Conservation (phyloP, 1,140 invertebrate species). For the Protaetia brevitarsis region DNA sequence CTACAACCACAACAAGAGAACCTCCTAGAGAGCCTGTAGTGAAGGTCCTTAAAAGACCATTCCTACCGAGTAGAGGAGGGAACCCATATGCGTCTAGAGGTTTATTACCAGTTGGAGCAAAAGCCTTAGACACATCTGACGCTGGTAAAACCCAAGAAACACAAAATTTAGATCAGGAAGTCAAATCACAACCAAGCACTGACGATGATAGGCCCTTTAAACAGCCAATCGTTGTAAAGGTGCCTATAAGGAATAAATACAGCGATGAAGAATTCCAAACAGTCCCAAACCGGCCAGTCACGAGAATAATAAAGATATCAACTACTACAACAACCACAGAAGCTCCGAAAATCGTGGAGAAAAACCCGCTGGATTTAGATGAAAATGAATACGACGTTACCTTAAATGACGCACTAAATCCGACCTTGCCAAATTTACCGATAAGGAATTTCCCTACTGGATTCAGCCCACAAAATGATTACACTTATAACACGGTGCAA, state of each 20-base stretch:
- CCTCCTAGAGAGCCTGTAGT: conserved; percentile 45
- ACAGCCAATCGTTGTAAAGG: conserved; percentile 34
- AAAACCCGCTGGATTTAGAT: conserved; percentile 45
- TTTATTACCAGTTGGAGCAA: conserved; percentile 63
- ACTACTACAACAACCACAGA: conserved; percentile 40
- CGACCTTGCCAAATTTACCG: conserved; percentile 56
- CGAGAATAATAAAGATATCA: not conserved
- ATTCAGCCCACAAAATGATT: conserved; percentile 40
- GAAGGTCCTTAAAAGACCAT: conserved; percentile 69
- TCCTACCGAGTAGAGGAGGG: conserved; percentile 73
- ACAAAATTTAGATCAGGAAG: not conserved
- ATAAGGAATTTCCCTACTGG: conserved; percentile 42
- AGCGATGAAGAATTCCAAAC: conserved; percentile 32
- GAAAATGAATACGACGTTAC: conserved; percentile 76
- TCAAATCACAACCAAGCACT: conserved; percentile 26
- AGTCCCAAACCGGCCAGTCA: conserved; percentile 27
- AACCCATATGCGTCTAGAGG: conserved; percentile 70
- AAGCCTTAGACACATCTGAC: conserved; percentile 37
- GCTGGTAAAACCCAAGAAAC: not conserved
- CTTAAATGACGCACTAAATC: conserved; percentile 73
- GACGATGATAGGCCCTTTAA: conserved; percentile 33
- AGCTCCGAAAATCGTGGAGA: conserved; percentile 45
- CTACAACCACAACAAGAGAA: conserved; percentile 32
- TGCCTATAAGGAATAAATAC: conserved; percentile 26
- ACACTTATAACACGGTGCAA: conserved; percentile 33